Conservation (phyloP, 2,797 vertebrate genomes). For the Florisuga fusca region DNA sequence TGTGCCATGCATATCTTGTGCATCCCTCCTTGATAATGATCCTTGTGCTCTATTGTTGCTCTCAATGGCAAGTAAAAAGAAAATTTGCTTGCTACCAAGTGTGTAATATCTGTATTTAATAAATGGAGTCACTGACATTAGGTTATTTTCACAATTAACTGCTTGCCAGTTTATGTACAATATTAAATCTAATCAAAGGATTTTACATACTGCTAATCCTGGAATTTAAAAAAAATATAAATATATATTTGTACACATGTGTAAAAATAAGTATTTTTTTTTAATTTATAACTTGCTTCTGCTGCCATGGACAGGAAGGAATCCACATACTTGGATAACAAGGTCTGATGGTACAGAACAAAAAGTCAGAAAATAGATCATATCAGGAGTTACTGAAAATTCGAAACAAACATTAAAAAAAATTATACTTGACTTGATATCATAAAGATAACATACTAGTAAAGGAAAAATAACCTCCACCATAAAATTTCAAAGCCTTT, state of each 20-base stretch:
- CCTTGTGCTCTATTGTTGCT: not conserved
- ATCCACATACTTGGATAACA: not conserved
- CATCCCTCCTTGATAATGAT: not conserved
- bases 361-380: not conserved
- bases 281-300: not conserved
- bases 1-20: not conserved
- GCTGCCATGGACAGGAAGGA: not conserved
- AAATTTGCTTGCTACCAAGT: not conserved
- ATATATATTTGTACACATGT: rapidly evolving
- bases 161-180: not conserved
- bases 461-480: not conserved
- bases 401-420: not conserved
- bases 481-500: not conserved
- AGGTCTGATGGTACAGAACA: not conserved
- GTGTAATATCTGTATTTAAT: not conserved
- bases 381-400: not conserved
- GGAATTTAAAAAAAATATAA: not conserved
- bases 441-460: not conserved
- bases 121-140: not conserved
- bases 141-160: not conserved
- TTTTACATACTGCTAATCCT: not conserved
- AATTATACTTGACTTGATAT: not conserved
- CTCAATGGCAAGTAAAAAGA: not conserved
- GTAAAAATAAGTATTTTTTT: not conserved
- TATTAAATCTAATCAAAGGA: not conserved